Evolutionary conservation across 30 jellyfish, hydroid and myxozoan species (phyloP).

Genomic region (Nemopilema nomurai): DNA sequence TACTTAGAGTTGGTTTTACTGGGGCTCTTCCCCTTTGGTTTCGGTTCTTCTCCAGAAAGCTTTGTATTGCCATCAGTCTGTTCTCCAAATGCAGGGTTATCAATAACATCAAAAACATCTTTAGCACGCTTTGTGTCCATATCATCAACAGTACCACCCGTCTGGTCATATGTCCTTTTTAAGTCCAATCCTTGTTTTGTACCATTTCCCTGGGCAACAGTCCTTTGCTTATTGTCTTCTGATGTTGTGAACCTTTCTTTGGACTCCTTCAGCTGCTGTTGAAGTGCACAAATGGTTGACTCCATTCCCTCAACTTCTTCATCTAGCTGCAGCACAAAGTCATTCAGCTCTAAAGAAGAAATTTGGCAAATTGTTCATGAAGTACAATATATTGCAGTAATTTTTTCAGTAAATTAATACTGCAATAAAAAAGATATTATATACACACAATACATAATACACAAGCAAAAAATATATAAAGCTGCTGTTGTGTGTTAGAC

Average conservation of each 20-base stretch:
- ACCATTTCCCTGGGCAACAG: neutral
- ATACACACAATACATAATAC: too few species aligned
- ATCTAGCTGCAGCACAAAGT: slow-evolving; percentile 87
- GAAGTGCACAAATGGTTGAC: slow-evolving; percentile 91
- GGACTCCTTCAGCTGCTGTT: slow-evolving; percentile 77
- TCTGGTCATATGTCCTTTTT: slow-evolving; percentile 1
- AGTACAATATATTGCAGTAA: neutral
- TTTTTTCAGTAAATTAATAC: too few species aligned
- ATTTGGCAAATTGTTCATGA: neutral
- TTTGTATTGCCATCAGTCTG: slow-evolving; percentile 3
- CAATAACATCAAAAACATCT: slow-evolving; percentile 17
- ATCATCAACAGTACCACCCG: slow-evolving; percentile 3
- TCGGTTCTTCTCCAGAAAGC: slow-evolving; percentile 9
- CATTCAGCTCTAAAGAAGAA: slow-evolving; percentile 77
- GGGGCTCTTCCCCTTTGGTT: slow-evolving; percentile 3
- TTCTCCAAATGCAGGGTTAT: slow-evolving; percentile 5
- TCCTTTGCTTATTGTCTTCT: slow-evolving; percentile 15
- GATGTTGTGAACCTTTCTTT: slow-evolving; percentile 22
- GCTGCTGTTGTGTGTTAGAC: too few species aligned
- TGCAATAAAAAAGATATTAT: too few species aligned
- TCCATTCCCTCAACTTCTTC: slow-evolving; percentile 97
- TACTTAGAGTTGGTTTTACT: slow-evolving; percentile 31
- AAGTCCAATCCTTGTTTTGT: neutral
- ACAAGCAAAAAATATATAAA: too few species aligned
- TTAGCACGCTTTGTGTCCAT: slow-evolving; percentile 10